Base-by-base conservation (phyloP, 2,797 vertebrate genomes). In the Varecia variegata region DNA sequence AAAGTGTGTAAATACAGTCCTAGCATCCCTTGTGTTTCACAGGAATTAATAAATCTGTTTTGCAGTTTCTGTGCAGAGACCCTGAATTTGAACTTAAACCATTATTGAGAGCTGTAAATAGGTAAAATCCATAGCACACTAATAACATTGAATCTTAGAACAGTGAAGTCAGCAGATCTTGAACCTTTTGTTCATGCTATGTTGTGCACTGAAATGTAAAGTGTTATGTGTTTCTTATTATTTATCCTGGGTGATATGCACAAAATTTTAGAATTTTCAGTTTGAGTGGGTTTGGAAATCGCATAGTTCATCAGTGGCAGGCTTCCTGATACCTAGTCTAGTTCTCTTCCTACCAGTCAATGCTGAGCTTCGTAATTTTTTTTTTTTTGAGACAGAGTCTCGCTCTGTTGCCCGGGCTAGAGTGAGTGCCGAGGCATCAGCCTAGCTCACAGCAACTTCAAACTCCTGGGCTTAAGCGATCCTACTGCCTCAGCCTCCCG, bases 221-320 rank as follows among this genome's bases (percentile, higher is more conserved):
- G 40, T 60, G 15, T 84, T 94, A 45, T 7, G 20, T 92, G 50
- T 84, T 94, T 83, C 56, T 92, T 79, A 70, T 90, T 96, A 60
- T 67, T 77, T 91, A 67, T 47, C 88, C 12, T 60, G 32, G 40
- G n/a, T 21, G 6, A n/a, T 77, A 32, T 32, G 6, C 56, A n/a
- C 73, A 80, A 25, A 65, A 85, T 74, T 25, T 83, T 67, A 67
- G 79, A 85, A 58, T 88, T 71, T 92, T 38, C 71, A 58, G 58
- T 67, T 88, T 68, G 56, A 74, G 35, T 81, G 54, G 27, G 1
- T n/a, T 27, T 77, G 30, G 38, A 50, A 21, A 70, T 83, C 18
- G 68, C 35, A 32, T 27, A 60, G 20, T 68, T 68, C 82, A 70
- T 71, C 7, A 62, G 38, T 43, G 43, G 8, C 45, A 71, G 74